A percentile compares a stretch with the other conserved stretches of the same genome.
phyloP scores from a whole-genome alignment of 2,888 invertebrate genomes.

The Eumacrocentrus americanus region DNA sequence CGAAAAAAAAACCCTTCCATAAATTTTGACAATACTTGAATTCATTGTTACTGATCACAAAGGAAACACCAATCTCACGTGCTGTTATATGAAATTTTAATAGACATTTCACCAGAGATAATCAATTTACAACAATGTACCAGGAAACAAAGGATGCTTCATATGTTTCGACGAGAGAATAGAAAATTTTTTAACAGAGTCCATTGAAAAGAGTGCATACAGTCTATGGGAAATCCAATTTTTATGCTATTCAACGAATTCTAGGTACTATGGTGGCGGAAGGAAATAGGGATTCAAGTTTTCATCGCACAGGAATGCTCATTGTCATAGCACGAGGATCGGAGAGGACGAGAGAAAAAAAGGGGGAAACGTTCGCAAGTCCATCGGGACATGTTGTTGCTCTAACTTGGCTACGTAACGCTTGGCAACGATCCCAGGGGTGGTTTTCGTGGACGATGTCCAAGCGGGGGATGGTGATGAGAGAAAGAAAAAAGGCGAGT shows the following conservation, averaged over 20 bases:
- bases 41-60: too few species aligned
- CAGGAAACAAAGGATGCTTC: too few species aligned
- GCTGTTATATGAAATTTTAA: too few species aligned
- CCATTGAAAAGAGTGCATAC: not conserved
- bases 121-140: too few species aligned
- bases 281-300: too few species aligned
- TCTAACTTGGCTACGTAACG: conserved; percentile 21
- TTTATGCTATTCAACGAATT: not conserved
- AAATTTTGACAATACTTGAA: too few species aligned
- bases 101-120: too few species aligned
- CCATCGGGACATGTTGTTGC: conserved; percentile 20
- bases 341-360: not conserved
- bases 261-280: not conserved
- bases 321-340: conserved; percentile 8
- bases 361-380: too few species aligned
- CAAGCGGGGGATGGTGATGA: not conserved
- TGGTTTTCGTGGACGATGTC: conserved; percentile 16
- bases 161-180: not conserved
- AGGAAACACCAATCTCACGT: too few species aligned
- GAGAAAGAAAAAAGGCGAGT: conserved; percentile 10
- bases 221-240: conserved; percentile 3
- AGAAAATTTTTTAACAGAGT: too few species aligned
- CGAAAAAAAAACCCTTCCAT: not conserved
- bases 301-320: not conserved
- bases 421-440: conserved; percentile 24